Conservation (phyloP, 1,140 invertebrate genomes). For the Pomphorhynchus laevis region DNA sequence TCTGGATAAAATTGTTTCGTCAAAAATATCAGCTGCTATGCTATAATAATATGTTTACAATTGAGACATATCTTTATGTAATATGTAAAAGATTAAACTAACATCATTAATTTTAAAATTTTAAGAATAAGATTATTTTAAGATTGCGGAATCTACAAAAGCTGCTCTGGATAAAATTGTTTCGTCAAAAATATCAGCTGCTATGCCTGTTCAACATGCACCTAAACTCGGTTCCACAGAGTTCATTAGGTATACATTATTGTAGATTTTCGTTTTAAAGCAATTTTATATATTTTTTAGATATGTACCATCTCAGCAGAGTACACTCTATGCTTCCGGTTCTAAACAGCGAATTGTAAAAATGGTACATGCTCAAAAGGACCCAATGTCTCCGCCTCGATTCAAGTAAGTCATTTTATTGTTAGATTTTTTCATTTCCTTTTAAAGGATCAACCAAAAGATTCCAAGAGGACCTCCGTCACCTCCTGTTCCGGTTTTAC, state of each 20-base stretch:
- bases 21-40: constrained; percentile 39
- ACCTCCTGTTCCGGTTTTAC: constrained; percentile 72
- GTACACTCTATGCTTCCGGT: constrained; percentile 64
- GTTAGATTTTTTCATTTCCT: not conserved
- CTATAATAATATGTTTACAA: too few relatives aligned
- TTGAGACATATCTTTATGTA: too few relatives aligned
- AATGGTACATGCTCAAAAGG: constrained; percentile 66
- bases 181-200: constrained; percentile 29
- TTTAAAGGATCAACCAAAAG: constrained; percentile 22
- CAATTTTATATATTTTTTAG: constrained; percentile 18
- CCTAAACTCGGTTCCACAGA: constrained; percentile 60
- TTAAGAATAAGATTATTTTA: not conserved
- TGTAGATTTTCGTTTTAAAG: not conserved
- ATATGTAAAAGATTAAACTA: constrained; percentile 4
- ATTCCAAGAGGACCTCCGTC: constrained; percentile 86
- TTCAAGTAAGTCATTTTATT: constrained; percentile 32
- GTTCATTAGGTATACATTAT: constrained; percentile 30
- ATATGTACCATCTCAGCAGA: constrained; percentile 84
- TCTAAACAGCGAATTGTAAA: constrained; percentile 84
- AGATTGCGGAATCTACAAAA: constrained; percentile 19
- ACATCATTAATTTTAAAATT: not conserved
- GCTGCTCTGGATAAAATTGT: constrained; percentile 18
- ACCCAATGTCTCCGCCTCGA: constrained; percentile 89
- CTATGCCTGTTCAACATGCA: constrained; percentile 55
- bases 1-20: constrained; percentile 17